Percentiles rank a stretch among this genome's conserved stretches.
These are phyloP conservation scores for Anseranas semipalmata DNA, from an alignment of 2,113 vertebrate genomes.

Conservation along the genomic window DNA sequence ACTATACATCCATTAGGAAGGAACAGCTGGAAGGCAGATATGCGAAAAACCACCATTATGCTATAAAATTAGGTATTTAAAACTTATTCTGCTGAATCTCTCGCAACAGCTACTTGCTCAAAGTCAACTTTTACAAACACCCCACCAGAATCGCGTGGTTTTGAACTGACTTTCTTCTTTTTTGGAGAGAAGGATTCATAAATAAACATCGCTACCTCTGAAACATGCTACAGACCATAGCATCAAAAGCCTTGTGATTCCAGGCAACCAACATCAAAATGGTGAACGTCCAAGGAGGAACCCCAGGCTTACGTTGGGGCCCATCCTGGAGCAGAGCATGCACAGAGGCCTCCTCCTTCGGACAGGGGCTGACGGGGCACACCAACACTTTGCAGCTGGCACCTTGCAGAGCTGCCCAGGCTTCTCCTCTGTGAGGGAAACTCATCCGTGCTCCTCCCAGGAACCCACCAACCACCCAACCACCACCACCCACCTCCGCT, in stretches of 20 bases:
- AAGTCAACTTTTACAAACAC: not conserved
- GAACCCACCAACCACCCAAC: not conserved
- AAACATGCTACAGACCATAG: not conserved
- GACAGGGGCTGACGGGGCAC: fast-evolving
- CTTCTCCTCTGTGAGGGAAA: not conserved
- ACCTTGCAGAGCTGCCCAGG: not conserved
- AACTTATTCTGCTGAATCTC: not conserved
- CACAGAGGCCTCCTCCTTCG: not conserved
- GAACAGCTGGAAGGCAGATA: not conserved
- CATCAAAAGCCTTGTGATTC: not conserved
- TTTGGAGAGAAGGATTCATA: no score
- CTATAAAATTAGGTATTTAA: not conserved
- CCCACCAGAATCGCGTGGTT: not conserved
- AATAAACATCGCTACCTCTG: not conserved
- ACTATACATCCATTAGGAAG: not conserved
- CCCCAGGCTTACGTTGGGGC: no score
- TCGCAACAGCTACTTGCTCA: not conserved
- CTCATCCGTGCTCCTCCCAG: no score
- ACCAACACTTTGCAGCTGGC: no score
- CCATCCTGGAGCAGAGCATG: not conserved
- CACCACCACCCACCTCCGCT: not conserved
- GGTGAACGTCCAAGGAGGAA: not conserved
- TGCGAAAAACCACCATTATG: fast-evolving
- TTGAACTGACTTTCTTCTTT: not conserved
- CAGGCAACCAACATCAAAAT: not conserved